Percentiles rank a stretch among this genome's conserved stretches.
These are phyloP conservation scores for Himalopsyche anomala DNA, from an alignment of 2,888 invertebrate genomes.

Conservation along the genomic window DNA sequence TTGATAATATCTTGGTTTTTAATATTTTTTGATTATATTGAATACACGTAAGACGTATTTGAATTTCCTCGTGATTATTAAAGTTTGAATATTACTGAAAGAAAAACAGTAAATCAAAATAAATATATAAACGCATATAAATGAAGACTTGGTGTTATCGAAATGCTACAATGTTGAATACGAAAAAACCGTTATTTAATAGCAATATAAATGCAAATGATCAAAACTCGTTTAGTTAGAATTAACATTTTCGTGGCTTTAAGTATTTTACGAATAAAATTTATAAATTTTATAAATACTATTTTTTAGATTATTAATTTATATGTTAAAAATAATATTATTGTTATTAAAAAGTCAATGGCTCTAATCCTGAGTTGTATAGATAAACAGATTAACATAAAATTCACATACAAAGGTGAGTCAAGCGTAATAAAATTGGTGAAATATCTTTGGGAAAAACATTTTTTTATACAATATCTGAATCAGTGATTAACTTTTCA, in stretches of 20 bases:
- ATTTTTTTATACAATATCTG: too few relatives aligned
- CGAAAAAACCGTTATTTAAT: background rate
- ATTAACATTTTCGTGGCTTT: slow-evolving; percentile 1
- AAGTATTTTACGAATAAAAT: background rate
- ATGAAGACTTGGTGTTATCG: background rate
- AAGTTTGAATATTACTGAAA: too few relatives aligned
- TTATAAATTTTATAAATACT: background rate
- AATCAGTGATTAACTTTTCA: too few relatives aligned
- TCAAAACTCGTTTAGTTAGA: background rate
- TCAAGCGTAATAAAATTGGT: too few relatives aligned
- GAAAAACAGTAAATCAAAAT: background rate
- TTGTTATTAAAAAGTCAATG: background rate
- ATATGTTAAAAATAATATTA: background rate
- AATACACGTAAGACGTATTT: too few relatives aligned
- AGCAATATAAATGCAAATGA: slow-evolving; percentile 13
- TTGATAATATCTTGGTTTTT: too few relatives aligned
- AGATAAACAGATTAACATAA: too few relatives aligned
- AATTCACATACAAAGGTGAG: too few relatives aligned
- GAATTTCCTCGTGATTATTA: too few relatives aligned
- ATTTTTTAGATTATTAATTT: background rate
- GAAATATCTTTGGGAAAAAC: too few relatives aligned
- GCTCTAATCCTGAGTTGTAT: background rate
- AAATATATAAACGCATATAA: background rate
- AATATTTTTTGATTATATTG: too few relatives aligned
- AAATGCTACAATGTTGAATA: background rate